Evolutionary conservation across 2,113 vertebrate genomes (phyloP), one percentile per base, ranked within the genome.

Genomic region (Otus sunia): DNA sequence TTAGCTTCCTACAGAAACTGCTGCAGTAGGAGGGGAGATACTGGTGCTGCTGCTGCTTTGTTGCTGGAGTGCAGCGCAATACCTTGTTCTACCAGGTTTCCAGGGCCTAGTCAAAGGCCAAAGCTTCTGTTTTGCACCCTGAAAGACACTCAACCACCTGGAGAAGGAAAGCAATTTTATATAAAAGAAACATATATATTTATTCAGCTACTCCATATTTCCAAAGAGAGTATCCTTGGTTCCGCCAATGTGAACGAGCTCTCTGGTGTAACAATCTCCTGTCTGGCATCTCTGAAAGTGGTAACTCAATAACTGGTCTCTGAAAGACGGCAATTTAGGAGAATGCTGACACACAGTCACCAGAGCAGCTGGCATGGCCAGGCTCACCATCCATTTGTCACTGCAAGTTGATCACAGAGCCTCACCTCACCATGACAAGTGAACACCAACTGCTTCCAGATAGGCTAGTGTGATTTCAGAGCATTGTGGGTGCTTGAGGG

Each of bases 1-100:
- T 92, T 74, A 53, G 32, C 55, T 88, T 96, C 45, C 75, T 78
- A 64, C 73, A 95, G 89, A 94, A 88, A 67, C 66, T 82, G 53
- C 80, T 95, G 84, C 95, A 92, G 60, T 27, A 78, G 36, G 37
- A 87, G 59, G 15, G 11, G 26, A 78, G 37, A 74, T 64, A 62
- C 9, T 1, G 0, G 26, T 37, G 43, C 59, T 69, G 47, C 55
- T 77, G 68, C 17, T 64, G 32, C 39, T 85, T 79, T 87, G 22
- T 49, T 94, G 91, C 74, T 72, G 8, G 39, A 71, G 34, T 39
- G 16, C 2, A 7, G 58, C 0, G 3, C 34, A 64, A 6, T 49
- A 45, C 25, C 74, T 62, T 55, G 22, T 29, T 69, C 77, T 79
- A 69, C 37, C 32, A 63, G 25, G 10, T 76, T 82, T 94, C 36